Base-by-base conservation (phyloP, 2,888 invertebrate species). In the Ctenicera cuprea region DNA sequence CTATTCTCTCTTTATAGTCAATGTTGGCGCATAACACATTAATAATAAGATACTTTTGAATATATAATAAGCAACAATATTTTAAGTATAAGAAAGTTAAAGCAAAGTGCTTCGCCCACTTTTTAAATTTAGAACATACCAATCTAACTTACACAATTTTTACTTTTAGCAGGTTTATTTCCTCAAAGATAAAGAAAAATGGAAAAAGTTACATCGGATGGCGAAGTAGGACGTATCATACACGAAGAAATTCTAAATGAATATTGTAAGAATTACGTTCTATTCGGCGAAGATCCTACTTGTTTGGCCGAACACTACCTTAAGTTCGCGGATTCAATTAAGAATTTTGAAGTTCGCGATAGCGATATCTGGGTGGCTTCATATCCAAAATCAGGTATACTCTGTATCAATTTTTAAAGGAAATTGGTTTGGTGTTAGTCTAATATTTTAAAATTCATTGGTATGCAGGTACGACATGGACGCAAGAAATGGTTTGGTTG, bases 401-500 rank as follows among this genome's bases (percentile, higher is more conserved):
- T 11, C 16, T 57, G 9, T 16, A 3, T 26, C n/a, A n/a, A 4
- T 16, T 48, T n/a, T 48, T 16, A 14, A 11, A 7, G 38, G 5
- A 33, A 45, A 9, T 16, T 9, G 9, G 89, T 38, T 90, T 82
- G 90, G 65, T 90, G 90, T 90, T 83, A 82, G 76, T 67, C 3
- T 33, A 33, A 9, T 12, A 69, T 14, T 43, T 67, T 26, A 75
- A 57, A 48, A 84, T 33, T 33, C 1, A 5, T 33, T 33, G 33
- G 33, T 1, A 8, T 1, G 7, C 33, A 92, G 93, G 93, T 3
- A 94, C 94, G 22, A 94, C 94, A 16, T 94, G 94, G 94, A 89
- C 92, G 0, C 93, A 94, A 84, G 94, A 94, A 87, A 89, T 94
- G 87, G 90, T 93, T 0, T 94, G 93, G 91, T 87, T 93, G 71